Evolutionary conservation across 2,797 vertebrate species (phyloP), one percentile per base, ranked within the genome.

Genomic region (Melopsittacus undulatus): DNA sequence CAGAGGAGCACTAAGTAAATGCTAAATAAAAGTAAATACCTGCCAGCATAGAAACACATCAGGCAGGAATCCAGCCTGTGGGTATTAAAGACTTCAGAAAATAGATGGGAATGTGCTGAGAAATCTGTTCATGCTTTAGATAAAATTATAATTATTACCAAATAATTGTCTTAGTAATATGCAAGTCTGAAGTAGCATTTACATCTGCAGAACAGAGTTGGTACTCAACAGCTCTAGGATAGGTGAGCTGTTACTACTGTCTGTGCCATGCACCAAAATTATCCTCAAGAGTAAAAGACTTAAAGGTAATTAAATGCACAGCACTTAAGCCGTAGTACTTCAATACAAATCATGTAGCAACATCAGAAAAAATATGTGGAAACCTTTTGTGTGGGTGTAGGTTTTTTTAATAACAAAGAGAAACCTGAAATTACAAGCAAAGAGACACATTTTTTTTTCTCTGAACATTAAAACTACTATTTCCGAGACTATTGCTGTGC

Each of bases 11-110:
- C 72, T 95, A 88, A 96, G 90, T 91, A 96, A 97, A 94, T 92
- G 84, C 97, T 92, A 95, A 96, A 81, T 42, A 48, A 95, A 94
- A 90, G 94, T 49, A 95, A 96, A 96, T 77, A 89, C 19, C 69
- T 72, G 81, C 8, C 8, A 59, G 48, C 70, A 70, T 2, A 83
- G 93, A 92, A 96, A 95, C 85, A 43, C 69, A 89, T 82, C 83
- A 87, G 46, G 45, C 32, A 72, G 61, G 81, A 95, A 97, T 86
- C 52, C 49, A 78, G 69, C 57, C 67, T 75, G 73, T 7, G 82
- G 42, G 66, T 56, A 84, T 40, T 70, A 70, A 64, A 92, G 75
- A 57, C 57, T 72, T 57, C 21, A 70, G 46, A 68, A 87, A 78
- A 76, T 12, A 40, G 26, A 1, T 4, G n/a, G 4, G 7, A 67